These are phyloP conservation scores for Meandrusa payeni DNA, from an alignment of 2,888 invertebrate genomes.

Conservation along the genomic window DNA sequence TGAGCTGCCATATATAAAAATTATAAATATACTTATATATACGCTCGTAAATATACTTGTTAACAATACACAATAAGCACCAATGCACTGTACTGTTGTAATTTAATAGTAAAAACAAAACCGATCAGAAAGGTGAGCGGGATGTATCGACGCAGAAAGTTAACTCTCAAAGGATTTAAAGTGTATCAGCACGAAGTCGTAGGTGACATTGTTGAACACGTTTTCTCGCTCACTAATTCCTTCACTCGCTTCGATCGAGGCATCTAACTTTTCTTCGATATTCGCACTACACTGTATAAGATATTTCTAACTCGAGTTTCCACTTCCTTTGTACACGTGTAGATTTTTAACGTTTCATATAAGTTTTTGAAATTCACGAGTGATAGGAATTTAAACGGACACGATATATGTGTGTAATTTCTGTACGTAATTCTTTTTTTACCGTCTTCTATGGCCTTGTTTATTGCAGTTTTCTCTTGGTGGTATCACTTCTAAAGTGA, in stretches of 20 bases:
- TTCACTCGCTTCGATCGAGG: constrained; percentile 40
- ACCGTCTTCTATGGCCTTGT: too few species aligned
- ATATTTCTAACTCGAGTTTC: constrained; percentile 18
- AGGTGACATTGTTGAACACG: constrained; percentile 55
- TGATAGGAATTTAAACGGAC: background rate
- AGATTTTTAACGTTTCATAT: background rate
- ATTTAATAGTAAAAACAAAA: constrained; percentile 23
- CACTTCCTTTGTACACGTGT: constrained; percentile 15
- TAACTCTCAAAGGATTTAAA: constrained; percentile 20
- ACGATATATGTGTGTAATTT: too few species aligned
- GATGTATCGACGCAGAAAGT: constrained; percentile 11
- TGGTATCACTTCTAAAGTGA: too few species aligned
- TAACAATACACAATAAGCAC: constrained; percentile 14
- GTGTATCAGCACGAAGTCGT: constrained; percentile 50
- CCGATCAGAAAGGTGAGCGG: background rate
- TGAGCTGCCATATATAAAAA: too few species aligned
- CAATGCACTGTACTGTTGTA: background rate
- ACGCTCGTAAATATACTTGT: too few species aligned
- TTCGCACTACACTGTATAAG: constrained; percentile 24
- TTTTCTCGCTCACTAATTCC: constrained; percentile 49
- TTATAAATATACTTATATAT: too few species aligned
- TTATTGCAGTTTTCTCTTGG: too few species aligned
- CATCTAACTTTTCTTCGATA: constrained; percentile 44
- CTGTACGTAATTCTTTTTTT: too few species aligned
- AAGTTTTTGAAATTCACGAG: too few species aligned